Conservation (phyloP, 2,888 invertebrate species). For the Romanomermis culicivorax region DNA sequence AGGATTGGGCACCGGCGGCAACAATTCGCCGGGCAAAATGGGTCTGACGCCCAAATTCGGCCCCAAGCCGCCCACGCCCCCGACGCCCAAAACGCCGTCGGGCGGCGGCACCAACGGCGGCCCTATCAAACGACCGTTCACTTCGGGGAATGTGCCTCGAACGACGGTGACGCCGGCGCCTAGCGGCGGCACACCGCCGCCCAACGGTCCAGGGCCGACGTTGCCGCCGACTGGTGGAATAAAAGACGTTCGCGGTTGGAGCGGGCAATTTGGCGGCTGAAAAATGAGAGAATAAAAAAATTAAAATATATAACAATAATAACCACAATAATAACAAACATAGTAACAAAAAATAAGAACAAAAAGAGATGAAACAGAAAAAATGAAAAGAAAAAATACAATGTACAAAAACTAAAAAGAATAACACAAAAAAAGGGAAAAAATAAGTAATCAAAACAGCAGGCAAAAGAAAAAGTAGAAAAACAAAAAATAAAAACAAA, state of each 20-base stretch:
- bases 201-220: background rate
- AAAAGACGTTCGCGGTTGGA: conserved; percentile 12
- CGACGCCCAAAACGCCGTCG: no score
- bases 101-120: no score
- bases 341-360: no score
- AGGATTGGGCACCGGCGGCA: background rate
- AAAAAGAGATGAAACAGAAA: no score
- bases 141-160: background rate
- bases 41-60: background rate
- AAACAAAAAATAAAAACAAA: background rate
- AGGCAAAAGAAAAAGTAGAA: no score
- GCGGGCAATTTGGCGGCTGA: conserved; percentile 18
- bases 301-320: background rate
- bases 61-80: no score
- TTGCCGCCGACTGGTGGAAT: background rate
- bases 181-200: background rate
- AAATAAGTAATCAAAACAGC: no score
- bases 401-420: no score
- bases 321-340: background rate
- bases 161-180: background rate
- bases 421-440: no score
- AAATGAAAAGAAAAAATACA: no score
- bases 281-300: no score
- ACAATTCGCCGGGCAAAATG: background rate
- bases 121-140: background rate